Evolutionary conservation across 2,113 vertebrate genomes (phyloP).

Genomic region (Calyptommatus sinebrachiatus): DNA sequence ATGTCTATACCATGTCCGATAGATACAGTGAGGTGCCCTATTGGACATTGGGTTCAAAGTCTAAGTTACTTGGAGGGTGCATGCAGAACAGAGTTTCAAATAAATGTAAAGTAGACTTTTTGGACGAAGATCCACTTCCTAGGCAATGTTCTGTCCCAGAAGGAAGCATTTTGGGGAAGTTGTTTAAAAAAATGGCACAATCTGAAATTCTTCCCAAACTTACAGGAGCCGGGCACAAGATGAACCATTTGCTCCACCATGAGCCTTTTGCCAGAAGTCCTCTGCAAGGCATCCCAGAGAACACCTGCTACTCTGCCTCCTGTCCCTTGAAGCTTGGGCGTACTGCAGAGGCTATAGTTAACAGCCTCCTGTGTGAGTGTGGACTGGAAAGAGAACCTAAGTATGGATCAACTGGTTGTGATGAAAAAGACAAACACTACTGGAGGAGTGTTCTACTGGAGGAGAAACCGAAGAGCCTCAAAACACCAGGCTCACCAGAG

Average conservation of each 20-base stretch:
- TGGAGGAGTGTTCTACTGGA: background rate
- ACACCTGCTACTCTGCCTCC: background rate
- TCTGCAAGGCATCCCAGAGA: background rate
- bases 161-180: constrained; percentile 25
- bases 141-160: constrained; percentile 1
- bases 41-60: background rate
- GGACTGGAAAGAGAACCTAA: background rate
- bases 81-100: background rate
- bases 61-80: background rate
- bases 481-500: background rate
- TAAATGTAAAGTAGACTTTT: background rate
- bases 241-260: background rate
- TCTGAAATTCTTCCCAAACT: background rate
- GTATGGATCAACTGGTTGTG: background rate
- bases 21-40: background rate
- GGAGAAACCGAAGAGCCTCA: background rate
- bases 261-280: background rate
- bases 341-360: constrained; percentile 12
- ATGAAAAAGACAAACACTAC: background rate
- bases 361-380: constrained; percentile 5
- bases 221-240: background rate
- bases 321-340: constrained; percentile 19
- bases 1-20: background rate
- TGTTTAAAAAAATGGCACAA: background rate
- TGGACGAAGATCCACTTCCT: constrained; percentile 13